Evolutionary conservation across 2,797 vertebrate genomes (phyloP).

Genomic region (Chrosomus eos): DNA sequence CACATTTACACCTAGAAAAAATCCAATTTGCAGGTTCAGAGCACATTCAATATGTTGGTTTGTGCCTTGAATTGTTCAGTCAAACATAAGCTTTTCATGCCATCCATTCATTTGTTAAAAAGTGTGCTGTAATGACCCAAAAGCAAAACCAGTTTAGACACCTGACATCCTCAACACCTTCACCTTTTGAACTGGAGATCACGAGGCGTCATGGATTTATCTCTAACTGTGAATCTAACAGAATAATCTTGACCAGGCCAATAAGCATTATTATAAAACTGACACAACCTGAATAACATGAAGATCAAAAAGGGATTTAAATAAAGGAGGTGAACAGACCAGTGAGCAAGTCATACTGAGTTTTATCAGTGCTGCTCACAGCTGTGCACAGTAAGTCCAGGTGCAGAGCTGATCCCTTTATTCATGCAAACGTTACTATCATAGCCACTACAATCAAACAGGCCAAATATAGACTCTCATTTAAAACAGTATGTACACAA

Average conservation of each 20-base stretch:
- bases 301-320: conserved; percentile 33
- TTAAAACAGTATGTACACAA: background rate
- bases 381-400: conserved; percentile 1
- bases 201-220: conserved; percentile 3
- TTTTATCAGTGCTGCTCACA: conserved; percentile 13
- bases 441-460: conserved; percentile 17
- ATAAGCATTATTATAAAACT: conserved; percentile 21
- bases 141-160: conserved; percentile 1
- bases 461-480: conserved; percentile 9
- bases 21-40: conserved; percentile 15
- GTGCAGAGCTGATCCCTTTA: conserved; percentile 20
- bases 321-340: conserved; percentile 15
- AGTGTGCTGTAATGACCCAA: background rate
- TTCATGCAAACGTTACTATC: conserved; percentile 32
- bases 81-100: background rate
- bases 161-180: background rate
- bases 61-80: background rate
- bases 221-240: background rate
- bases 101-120: conserved; percentile 14
- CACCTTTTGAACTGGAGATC: background rate
- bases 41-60: background rate
- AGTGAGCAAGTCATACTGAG: conserved; percentile 13
- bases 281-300: conserved; percentile 7
- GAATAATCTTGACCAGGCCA: conserved; percentile 17
- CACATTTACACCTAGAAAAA: background rate